A percentile compares a stretch with the other conserved stretches of the same genome.
These are phyloP conservation scores for Lacerta bilineata DNA, from an alignment of 2,797 vertebrate genomes.

Conservation along the genomic window DNA sequence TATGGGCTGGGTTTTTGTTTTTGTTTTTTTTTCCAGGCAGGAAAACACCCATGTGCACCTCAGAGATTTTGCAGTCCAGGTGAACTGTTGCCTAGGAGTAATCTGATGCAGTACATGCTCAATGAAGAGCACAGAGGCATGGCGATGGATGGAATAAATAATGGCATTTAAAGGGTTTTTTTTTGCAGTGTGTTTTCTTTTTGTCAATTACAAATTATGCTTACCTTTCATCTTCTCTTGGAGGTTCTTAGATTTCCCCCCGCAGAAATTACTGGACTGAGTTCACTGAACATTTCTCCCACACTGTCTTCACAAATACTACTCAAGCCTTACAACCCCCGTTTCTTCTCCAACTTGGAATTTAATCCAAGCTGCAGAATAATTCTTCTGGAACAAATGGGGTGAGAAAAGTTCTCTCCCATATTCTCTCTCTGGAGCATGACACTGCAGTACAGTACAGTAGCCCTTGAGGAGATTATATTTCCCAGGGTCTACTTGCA, in stretches of 20 bases:
- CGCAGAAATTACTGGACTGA: not conserved
- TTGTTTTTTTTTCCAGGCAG: not conserved
- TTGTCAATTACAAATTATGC: not conserved
- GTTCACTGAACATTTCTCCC: not conserved
- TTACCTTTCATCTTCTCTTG: not conserved
- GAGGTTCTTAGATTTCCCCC: not conserved
- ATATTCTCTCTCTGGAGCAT: not conserved
- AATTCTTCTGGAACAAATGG: not conserved
- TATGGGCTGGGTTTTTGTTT: no score
- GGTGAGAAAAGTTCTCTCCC: not conserved
- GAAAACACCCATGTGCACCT: not conserved
- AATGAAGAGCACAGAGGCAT: not conserved
- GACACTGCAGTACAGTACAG: not conserved
- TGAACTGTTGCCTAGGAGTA: not conserved
- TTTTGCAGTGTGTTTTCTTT: not conserved
- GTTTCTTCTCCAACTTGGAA: not conserved
- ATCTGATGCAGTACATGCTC: conserved; percentile 9
- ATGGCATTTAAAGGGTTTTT: not conserved
- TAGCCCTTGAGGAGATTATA: not conserved
- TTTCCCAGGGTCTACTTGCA: not conserved
- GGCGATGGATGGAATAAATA: not conserved
- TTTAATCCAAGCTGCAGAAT: not conserved
- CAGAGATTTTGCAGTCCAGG: not conserved
- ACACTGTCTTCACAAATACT: not conserved
- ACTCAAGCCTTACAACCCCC: not conserved